Base-by-base conservation (phyloP, 2,888 invertebrate species). In the Sabatieria punctata region DNA sequence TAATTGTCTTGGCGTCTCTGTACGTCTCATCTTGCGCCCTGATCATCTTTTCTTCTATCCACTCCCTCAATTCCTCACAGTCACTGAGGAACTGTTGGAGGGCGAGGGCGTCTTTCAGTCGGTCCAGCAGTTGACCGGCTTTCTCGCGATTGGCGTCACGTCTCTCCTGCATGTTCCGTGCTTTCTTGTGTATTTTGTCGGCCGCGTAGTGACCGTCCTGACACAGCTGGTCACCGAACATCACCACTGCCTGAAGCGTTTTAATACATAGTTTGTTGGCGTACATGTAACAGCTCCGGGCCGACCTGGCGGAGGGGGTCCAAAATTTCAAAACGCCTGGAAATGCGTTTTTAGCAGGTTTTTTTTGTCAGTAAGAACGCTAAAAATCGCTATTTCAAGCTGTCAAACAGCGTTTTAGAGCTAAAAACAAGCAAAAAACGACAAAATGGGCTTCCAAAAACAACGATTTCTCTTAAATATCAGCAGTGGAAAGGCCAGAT, bases 11-110 rank as follows among this genome's bases (percentile, higher is more conserved):
- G 15, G 97, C 93, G 56, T 91, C 91, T 49, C 60, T 55, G 71
- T 99, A 99, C 0, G 93, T 91, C 66, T 99, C 97, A 68, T 99
- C 97, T 66, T 95, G 93, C 0, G 97, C 93, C 41, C 88, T 86
- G 54, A 93, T 85, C 68, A 89, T 88, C 73, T 97, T 97, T 70
- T 97, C 97, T 64, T 91, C 89, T 38, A 97, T 85, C 97, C 97
- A 99, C 74, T 97, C 97, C 52, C 82, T 82, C 52, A 99, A 75
- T 67, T 93, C 91, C 65, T 91, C 89, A 68, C 89, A 85, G 67
- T 93, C 89, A 41, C 58, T 60, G 51, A 80, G 70, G 79, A 93
- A 97, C 71, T 97, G 91, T 66, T 97, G 97, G 18, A 97, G 72
- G 59, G 88, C 85, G 23, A 91, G 73, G 63, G 89, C 85, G 65